Conservation (phyloP, 2,888 invertebrate genomes). For the Ichneumoninae sp. region DNA sequence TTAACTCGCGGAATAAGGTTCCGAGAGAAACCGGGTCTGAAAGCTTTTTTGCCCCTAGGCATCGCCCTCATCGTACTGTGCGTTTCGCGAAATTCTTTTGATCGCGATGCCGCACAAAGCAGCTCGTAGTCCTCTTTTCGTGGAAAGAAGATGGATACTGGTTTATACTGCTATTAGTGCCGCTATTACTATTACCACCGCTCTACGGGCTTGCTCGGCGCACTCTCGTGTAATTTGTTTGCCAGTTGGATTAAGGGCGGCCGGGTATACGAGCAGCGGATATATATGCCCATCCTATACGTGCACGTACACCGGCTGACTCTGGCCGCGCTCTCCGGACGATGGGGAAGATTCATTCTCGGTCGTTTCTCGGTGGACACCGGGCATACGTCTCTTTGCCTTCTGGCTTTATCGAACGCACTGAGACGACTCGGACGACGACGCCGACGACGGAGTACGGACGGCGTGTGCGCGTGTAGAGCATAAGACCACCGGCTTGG, state of each 20-base stretch:
- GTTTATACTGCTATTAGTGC: conserved; percentile 44
- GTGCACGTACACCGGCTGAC: conserved; percentile 14
- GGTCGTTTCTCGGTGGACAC: conserved; percentile 63
- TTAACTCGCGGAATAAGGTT: background rate
- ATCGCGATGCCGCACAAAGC: conserved; percentile 2
- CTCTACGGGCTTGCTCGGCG: conserved; percentile 19
- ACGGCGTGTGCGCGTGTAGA: conserved; percentile 8
- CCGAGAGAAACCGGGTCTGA: background rate
- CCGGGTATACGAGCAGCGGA: background rate
- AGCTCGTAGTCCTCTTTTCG: conserved; percentile 25
- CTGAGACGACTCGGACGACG: conserved; percentile 39
- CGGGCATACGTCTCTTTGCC: conserved; percentile 62
- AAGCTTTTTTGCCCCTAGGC: background rate
- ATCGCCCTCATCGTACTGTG: background rate
- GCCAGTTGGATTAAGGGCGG: conserved; percentile 62
- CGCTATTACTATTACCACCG: conserved; percentile 21
- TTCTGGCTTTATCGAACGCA: conserved; percentile 36
- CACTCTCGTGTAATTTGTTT: conserved; percentile 65
- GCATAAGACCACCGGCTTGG: background rate
- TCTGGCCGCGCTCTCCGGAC: conserved; percentile 34
- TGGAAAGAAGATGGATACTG: conserved; percentile 28
- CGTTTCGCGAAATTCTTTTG: conserved; percentile 18
- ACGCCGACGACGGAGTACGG: conserved; percentile 25
- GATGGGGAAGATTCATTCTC: conserved; percentile 64
- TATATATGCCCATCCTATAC: background rate